phyloP scores from a whole-genome alignment of 2,888 invertebrate species.

The Caenorhabditis sp. region DNA sequence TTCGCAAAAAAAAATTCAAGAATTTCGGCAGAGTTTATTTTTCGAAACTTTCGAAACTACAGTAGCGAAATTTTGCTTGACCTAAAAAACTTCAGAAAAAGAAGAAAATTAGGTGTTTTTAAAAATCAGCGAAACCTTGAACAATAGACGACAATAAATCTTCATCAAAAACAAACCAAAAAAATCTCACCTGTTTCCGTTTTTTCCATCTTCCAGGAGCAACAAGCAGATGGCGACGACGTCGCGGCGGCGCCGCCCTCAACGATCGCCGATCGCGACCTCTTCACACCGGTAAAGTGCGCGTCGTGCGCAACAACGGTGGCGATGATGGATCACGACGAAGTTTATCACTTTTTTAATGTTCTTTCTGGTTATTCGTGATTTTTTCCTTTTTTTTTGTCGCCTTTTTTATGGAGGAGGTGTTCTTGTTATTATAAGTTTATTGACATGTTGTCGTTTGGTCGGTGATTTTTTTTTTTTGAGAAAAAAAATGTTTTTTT shows the following conservation, averaged over 20 bases:
- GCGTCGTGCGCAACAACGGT: constrained; percentile 73
- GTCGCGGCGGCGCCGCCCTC: too few species aligned
- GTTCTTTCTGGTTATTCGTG: constrained; percentile 74
- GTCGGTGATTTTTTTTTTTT: too few species aligned
- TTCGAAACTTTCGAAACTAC: too few species aligned
- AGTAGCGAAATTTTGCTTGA: too few species aligned
- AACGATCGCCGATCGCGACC: constrained; percentile 59
- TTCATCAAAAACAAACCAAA: neutral
- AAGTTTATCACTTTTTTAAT: constrained; percentile 77
- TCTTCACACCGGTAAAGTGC: constrained; percentile 75
- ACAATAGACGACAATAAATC: neutral
- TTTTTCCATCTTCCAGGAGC: constrained; percentile 5
- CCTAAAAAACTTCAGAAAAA: neutral
- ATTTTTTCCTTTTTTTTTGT: neutral
- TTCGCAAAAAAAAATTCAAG: too few species aligned
- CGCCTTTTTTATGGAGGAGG: too few species aligned
- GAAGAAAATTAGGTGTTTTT: neutral
- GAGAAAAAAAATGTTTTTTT: too few species aligned
- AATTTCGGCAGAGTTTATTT: too few species aligned
- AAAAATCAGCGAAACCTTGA: neutral
- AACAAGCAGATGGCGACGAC: constrained; percentile 11
- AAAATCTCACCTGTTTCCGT: constrained; percentile 16
- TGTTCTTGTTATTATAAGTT: too few species aligned
- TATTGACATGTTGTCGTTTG: too few species aligned
- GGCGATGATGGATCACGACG: constrained; percentile 73